Base-by-base conservation (phyloP, 2,888 invertebrate genomes). In the Nephrocerus scutellatus region DNA sequence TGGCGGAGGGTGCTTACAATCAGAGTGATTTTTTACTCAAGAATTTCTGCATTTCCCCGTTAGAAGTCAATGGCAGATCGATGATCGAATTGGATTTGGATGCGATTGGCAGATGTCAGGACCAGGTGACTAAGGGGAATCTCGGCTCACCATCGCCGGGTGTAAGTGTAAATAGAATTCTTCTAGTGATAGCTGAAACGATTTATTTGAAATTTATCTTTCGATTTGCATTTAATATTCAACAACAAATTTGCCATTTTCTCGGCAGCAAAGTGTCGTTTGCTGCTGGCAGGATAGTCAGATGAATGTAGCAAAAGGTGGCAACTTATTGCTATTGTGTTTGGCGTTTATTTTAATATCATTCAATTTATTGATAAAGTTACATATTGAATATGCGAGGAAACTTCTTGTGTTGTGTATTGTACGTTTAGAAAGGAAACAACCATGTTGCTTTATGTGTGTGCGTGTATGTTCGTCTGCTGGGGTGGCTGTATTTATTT, bases 21-120 rank as follows among this genome's bases (percentile, higher is more conserved):
- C 70, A 70, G 33, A 67, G 68, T 41, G 79, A 81, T 42, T 85
- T 86, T 57, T 72, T 80, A 43, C 74, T 77, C 40, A 80, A 79
- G 54, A 90, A 90, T 67, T 84, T 75, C 64, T 90, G 89, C 71
- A 87, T 89, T 59, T 87, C 87, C 13, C 88, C 89, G 41, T 71
- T 87, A 53, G 84, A 86, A 63, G 79, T 84, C 48, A 86, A 88
- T 50, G 87, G 87, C 1, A 76, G 81, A 48, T 77, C 80, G 28
- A 77, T 89, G 76, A 78, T 75, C 44, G 75, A 73, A 34, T 71
- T 82, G 44, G 78, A 82, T 55, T 70, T 80, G 43, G 78, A 79
- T 44, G 64, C 75, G 8, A 75, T 83, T 45, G 80, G 79, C 7
- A 72, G 76, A 46, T 83, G 82, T 56, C 75, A 79, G 53, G 81